Conservation (phyloP, 2,113 vertebrate genomes). For the Nycticorax nycticorax region DNA sequence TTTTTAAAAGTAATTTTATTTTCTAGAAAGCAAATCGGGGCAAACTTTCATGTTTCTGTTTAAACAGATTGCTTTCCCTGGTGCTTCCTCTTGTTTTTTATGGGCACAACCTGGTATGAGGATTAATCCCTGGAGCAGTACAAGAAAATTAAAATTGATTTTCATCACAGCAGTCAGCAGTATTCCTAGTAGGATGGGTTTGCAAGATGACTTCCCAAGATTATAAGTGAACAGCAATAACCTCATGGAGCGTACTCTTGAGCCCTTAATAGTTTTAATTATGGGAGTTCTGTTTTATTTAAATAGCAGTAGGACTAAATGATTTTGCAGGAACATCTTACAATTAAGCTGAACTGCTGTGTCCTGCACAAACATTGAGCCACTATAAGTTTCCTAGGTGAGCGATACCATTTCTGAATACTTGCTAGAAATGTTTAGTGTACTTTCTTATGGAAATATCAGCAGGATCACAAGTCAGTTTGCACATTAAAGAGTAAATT, state of each 20-base stretch:
- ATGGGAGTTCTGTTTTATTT: neutral
- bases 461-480: neutral
- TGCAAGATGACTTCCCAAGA: neutral
- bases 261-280: neutral
- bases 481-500: slow-evolving; percentile 11
- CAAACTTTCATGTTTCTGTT: neutral
- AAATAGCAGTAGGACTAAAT: neutral
- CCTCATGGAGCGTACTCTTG: neutral
- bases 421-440: neutral
- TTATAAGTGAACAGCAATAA: neutral
- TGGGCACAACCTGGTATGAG: neutral
- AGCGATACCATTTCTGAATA: neutral
- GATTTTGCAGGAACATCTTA: neutral
- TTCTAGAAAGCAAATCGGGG: neutral
- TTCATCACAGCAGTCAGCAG: neutral
- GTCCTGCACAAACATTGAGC: neutral
- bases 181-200: neutral
- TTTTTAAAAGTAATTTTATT: neutral
- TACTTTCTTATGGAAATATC: neutral
- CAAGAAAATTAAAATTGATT: slow-evolving; percentile 5
- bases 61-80: neutral
- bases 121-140: neutral
- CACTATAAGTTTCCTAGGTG: neutral
- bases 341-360: neutral
- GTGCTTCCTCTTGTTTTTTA: neutral